Evolutionary conservation across 2,797 vertebrate genomes (phyloP), one percentile per base, ranked within the genome.

Genomic region (Danio albolineatus): DNA sequence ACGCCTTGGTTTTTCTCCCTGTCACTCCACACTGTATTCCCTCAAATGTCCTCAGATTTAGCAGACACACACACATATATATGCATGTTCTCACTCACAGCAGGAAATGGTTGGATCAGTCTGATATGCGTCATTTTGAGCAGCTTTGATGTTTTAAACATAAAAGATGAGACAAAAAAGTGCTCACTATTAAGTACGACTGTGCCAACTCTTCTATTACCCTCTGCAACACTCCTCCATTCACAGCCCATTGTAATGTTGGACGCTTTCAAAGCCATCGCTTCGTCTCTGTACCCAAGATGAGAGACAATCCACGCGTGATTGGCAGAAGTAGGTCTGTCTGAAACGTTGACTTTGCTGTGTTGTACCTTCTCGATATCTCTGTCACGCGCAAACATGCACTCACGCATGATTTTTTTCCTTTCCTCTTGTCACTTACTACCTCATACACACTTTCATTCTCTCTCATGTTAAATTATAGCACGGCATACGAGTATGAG

Each of bases 251-350:
- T 39, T 69, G 76, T 61, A 73, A 57, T 44, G 16, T 65, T 66
- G 56, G 65, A 76, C 54, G 82, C 79, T 80, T 88, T 83, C 69
- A 83, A 73, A 84, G 79, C 75, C 48, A 77, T 62, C 71, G 16
- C 73, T 79, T 82, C 67, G 38, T 76, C 70, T 79, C 57, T 66
- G 62, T 44, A 38, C 69, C 8, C 19, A 46, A 75, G 72, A 82
- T 84, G 71, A 83, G 74, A 85, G 60, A 64, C 64, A 75, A 79
- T 76, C 53, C 41, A 56, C 56, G 38, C 61, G 64, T 86, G 86
- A 87, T 57, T 85, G 85, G 79, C 85, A 82, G 86, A 89, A 86
- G 85, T 89, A 87, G 86, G 87, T 85, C 85, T 85, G 81, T 73
- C 72, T 83, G 53, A 85, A 85, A 82, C 59, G 54, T 72, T 64